Conservation (phyloP, 2,797 vertebrate species). For the Petrocephalus schoutedeni region DNA sequence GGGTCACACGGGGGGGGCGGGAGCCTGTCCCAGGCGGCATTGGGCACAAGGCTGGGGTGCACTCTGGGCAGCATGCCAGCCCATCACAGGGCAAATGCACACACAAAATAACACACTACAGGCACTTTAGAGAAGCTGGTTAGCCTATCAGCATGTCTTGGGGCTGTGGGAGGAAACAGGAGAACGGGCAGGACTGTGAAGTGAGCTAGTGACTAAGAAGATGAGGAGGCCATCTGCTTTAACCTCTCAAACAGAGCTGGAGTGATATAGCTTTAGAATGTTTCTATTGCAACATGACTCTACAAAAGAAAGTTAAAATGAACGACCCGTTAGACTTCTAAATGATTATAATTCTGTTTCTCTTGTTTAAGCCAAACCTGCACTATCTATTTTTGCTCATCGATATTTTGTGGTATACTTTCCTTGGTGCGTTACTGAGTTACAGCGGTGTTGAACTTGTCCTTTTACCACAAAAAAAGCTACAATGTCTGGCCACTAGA, state of each 20-base stretch:
- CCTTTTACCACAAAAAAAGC: not conserved
- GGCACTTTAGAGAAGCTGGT: not conserved
- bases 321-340: not conserved
- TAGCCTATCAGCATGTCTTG: not conserved
- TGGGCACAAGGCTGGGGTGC: not conserved
- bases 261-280: not conserved
- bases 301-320: not conserved
- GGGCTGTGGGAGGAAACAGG: not conserved
- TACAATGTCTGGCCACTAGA: constrained; percentile 6
- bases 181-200: not conserved
- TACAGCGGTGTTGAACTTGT: not conserved
- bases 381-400: not conserved
- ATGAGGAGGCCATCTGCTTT: not conserved
- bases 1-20: not conserved
- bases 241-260: not conserved
- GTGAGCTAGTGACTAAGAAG: not conserved
- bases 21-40: not conserved
- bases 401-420: not conserved
- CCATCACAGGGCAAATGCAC: not conserved
- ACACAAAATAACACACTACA: not conserved
- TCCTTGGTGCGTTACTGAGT: not conserved
- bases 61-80: not conserved
- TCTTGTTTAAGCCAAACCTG: not conserved
- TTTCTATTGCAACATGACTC: not conserved
- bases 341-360: not conserved